phyloP scores from a whole-genome alignment of 2,888 invertebrate species.

The Machimus atricapillus region DNA sequence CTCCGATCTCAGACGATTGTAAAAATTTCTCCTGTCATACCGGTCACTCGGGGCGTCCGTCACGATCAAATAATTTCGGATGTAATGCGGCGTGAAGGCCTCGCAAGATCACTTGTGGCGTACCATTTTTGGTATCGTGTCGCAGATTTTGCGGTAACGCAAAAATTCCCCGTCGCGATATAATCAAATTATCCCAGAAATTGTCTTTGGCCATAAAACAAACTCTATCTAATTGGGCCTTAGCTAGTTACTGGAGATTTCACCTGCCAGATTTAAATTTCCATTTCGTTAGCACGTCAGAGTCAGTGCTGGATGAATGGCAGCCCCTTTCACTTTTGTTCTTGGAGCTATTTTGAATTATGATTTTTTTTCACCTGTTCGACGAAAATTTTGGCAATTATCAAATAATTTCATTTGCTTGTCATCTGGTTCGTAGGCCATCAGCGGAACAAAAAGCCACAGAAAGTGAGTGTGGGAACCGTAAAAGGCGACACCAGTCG shows the following conservation, averaged over 20 bases:
- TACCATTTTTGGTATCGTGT: background rate
- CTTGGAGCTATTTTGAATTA: background rate
- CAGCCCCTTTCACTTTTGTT: background rate
- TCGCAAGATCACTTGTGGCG: background rate
- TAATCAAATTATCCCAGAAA: background rate
- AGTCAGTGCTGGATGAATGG: background rate
- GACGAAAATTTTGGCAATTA: background rate
- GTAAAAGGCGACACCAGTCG: background rate
- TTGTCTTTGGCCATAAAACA: background rate
- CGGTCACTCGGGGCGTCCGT: background rate
- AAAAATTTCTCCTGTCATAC: slow-evolving; percentile 20
- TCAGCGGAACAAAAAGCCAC: background rate
- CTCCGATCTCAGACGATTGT: background rate
- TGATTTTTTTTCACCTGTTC: background rate
- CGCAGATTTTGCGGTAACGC: background rate
- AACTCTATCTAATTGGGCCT: background rate
- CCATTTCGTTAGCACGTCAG: background rate
- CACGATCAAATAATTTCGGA: background rate
- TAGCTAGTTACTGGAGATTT: background rate
- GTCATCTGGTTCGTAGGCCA: background rate
- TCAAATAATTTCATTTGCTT: background rate
- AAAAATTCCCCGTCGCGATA: background rate
- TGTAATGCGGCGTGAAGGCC: background rate
- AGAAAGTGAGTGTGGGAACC: background rate
- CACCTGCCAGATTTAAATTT: background rate